Evolutionary conservation across 1,140 invertebrate species (phyloP), one percentile per base, ranked within the genome.

Genomic region (Drosophila rufa): DNA sequence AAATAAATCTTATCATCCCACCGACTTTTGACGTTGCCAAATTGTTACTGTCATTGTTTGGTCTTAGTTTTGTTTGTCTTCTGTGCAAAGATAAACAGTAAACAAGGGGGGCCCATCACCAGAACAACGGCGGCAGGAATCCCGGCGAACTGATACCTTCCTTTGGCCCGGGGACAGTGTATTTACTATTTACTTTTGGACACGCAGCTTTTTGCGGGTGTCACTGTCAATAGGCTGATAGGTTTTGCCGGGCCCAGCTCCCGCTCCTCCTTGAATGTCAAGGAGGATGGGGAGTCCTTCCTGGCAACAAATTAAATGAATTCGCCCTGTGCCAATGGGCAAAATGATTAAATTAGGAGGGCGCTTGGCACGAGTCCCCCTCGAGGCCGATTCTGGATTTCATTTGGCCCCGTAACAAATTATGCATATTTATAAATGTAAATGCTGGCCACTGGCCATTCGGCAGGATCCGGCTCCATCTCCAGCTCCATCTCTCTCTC

Each of bases 131-230:
- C 75, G 51, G 56, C 70, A 74, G 69, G 60, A 67, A 74, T 45
- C 84, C 73, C 62, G 71, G 71, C 64, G 51, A 68, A 56, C 42
- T 73, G 70, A 73, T 73, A 73, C 74, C 55, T 61, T 66, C 45
- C 51, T 22, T 9, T 53, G 53, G 85, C 80, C 80, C 62, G 43
- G 59, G 83, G 83, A 61, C 77, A 75, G 76, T 77, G 68, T 87
- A 81, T 87, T 87, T 89, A 84, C 86, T 87, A 81, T 87, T 87
- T 89, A 89, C 86, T 87, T 87, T 84, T 73, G 76, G 67, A 80
- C 71, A 79, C 83, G 70, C 75, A 76, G 82, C 83, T 75, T 75
- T 85, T 87, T 78, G 70, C 70, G 65, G 75, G 43, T 76, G 69
- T 75, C 62, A 69, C 60, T 86, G 85, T 86, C 84, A 79, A 75